Conservation (phyloP, 2,797 vertebrate species). For the Phoeniculus purpureus region DNA sequence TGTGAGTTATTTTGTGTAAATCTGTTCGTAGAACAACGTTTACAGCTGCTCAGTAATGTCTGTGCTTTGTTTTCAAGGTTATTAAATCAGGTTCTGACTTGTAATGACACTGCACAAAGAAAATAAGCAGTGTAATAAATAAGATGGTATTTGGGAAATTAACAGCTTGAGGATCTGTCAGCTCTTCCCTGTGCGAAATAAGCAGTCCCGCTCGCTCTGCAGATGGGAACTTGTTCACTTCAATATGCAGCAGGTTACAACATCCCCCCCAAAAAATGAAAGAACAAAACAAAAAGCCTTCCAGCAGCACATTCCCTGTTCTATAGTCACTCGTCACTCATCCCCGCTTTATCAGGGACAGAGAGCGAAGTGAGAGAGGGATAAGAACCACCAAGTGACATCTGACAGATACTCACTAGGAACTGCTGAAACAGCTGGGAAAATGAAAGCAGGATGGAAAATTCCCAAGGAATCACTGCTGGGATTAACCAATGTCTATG, state of each 20-base stretch:
- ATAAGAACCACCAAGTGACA: slow-evolving; percentile 11
- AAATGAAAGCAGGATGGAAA: slow-evolving; percentile 26
- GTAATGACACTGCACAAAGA: neutral
- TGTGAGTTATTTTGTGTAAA: slow-evolving; percentile 41
- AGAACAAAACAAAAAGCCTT: neutral
- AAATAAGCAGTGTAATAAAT: neutral
- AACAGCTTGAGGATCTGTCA: slow-evolving; percentile 30
- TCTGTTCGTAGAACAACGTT: neutral
- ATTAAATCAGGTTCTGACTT: slow-evolving; percentile 16
- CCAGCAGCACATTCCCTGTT: slow-evolving; percentile 37
- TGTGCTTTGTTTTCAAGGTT: slow-evolving; percentile 4
- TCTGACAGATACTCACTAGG: slow-evolving; percentile 13
- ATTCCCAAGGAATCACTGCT: neutral
- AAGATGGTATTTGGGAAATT: neutral
- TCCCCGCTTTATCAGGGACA: neutral
- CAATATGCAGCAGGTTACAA: slow-evolving; percentile 10
- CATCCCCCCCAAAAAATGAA: neutral
- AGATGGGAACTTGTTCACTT: slow-evolving; percentile 43
- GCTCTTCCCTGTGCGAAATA: neutral
- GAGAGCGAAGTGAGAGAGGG: slow-evolving; percentile 17
- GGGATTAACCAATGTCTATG: neutral
- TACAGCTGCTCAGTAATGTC: neutral
- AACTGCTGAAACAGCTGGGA: slow-evolving; percentile 25
- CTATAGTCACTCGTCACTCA: slow-evolving; percentile 40
- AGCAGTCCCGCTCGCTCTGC: slow-evolving; percentile 24